A percentile compares a stretch with the other conserved stretches of the same genome.
Conservation (phyloP, 2,888 invertebrate species). For the Caenorhabditis angaria region DNA sequence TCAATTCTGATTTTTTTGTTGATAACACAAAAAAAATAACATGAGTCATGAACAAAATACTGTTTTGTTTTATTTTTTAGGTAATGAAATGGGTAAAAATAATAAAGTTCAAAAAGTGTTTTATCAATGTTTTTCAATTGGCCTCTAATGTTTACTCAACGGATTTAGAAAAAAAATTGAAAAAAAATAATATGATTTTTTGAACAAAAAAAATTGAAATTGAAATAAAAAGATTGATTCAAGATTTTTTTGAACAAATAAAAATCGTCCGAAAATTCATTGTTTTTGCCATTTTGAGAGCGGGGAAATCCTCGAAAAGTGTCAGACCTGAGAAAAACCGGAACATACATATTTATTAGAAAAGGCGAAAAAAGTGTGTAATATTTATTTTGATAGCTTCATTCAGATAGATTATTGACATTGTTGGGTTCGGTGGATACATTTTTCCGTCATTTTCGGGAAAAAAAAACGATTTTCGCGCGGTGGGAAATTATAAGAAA, state of each 20-base stretch:
- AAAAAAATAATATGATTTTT: neutral
- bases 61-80: neutral
- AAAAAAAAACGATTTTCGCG: too few species aligned
- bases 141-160: neutral
- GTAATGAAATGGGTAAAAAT: neutral
- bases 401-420: neutral
- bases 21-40: neutral
- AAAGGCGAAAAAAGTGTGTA: too few species aligned
- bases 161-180: neutral
- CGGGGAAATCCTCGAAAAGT: too few species aligned
- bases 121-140: neutral
- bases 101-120: neutral
- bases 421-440: too few species aligned
- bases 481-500: too few species aligned
- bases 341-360: neutral
- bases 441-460: too few species aligned
- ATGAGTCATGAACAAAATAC: neutral
- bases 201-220: too few species aligned
- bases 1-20: too few species aligned
- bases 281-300: too few species aligned
- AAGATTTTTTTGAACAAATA: too few species aligned
- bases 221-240: too few species aligned
- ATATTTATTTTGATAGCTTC: slow-evolving; percentile 1
- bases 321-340: neutral
- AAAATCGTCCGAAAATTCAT: too few species aligned